Evolutionary conservation across 2,113 vertebrate genomes (phyloP).

Genomic region (Sorex fumeus): DNA sequence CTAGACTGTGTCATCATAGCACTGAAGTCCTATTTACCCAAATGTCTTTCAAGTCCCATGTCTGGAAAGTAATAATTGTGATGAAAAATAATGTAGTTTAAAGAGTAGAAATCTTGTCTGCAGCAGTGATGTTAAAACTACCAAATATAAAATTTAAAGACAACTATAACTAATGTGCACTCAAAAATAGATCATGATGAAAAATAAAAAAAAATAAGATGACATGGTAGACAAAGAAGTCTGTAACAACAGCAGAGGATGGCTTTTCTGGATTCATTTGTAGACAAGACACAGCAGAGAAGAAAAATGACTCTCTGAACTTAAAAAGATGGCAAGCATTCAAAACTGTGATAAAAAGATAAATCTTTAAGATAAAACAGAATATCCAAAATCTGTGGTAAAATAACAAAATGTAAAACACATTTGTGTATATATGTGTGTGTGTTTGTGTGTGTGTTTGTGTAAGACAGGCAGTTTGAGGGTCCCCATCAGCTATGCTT

Average conservation of each 20-base stretch:
- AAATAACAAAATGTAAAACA: background rate
- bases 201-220: background rate
- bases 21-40: background rate
- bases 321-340: background rate
- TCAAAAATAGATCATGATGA: background rate
- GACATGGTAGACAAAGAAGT: background rate
- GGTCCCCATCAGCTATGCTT: too few species aligned
- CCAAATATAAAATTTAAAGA: background rate
- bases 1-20: background rate
- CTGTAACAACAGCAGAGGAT: background rate
- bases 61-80: too few species aligned
- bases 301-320: background rate
- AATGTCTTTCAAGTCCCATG: background rate
- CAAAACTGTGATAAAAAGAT: background rate
- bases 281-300: background rate
- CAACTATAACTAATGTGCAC: background rate
- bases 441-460: too few species aligned
- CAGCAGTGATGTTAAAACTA: background rate
- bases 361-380: background rate
- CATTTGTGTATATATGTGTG: too few species aligned
- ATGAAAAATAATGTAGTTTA: too few species aligned
- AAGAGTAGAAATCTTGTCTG: too few species aligned
- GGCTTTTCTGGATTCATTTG: background rate
- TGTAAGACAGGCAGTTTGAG: too few species aligned
- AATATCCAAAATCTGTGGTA: background rate